These are phyloP conservation scores for Cariama cristata DNA, from an alignment of 2,113 vertebrate species.

Conservation along the genomic window DNA sequence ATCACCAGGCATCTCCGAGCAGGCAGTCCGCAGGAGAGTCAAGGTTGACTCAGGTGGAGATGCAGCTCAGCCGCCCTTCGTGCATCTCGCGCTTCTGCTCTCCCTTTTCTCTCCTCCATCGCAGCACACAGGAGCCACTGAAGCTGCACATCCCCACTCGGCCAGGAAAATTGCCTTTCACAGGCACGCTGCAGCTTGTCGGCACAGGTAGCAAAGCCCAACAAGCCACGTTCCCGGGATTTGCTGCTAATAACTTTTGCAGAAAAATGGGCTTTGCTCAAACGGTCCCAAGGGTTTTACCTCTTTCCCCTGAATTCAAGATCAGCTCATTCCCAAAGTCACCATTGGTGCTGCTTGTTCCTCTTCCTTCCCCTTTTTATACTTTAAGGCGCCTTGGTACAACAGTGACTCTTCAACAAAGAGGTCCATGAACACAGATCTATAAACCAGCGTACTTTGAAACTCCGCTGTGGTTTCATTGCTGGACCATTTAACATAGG, in stretches of 20 bases:
- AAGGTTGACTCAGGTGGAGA: not conserved
- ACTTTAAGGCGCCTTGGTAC: not conserved
- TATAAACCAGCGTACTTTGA: conserved; percentile 1
- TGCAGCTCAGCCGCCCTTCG: not conserved
- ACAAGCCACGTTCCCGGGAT: not conserved
- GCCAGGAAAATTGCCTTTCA: not conserved
- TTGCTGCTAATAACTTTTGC: not conserved
- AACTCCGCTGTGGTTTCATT: conserved; percentile 28
- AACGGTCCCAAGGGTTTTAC: not conserved
- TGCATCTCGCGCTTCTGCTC: not conserved
- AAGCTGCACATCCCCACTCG: not conserved
- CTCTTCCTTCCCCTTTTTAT: not conserved
- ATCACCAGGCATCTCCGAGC: not conserved
- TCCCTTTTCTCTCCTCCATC: not conserved
- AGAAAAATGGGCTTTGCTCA: not conserved
- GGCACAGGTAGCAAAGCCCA: not conserved
- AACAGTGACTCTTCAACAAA: not conserved
- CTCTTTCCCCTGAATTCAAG: not conserved
- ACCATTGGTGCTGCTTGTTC: not conserved
- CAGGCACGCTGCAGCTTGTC: not conserved
- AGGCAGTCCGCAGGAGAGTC: not conserved
- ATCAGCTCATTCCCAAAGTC: conserved; percentile 6
- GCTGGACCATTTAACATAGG: not conserved
- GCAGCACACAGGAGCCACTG: accelerated
- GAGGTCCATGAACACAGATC: not conserved